phyloP scores from a whole-genome alignment of 92 coral and sea anemone species.

The Epizoanthus illoricatus region DNA sequence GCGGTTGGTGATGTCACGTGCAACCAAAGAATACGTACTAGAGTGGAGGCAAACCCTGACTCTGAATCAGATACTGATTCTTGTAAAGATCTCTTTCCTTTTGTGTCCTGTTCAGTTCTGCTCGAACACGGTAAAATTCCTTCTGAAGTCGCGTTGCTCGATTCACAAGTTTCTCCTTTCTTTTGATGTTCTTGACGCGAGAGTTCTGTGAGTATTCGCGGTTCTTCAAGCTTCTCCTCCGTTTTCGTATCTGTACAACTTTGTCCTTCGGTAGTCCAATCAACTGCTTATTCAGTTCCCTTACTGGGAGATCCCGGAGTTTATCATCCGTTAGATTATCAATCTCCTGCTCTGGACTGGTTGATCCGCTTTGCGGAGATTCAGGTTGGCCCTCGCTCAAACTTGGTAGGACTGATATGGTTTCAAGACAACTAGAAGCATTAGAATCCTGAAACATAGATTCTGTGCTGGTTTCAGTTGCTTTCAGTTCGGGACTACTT shows the following conservation, averaged over 20 bases:
- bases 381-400: neutral
- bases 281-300: constrained; percentile 53
- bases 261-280: constrained; percentile 49
- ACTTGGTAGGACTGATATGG: neutral
- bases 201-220: constrained; percentile 62
- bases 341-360: neutral
- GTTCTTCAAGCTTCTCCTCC: constrained; percentile 67
- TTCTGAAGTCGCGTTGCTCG: constrained; percentile 5
- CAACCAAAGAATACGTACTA: neutral
- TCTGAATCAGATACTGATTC: neutral
- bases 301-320: constrained; percentile 53
- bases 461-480: neutral
- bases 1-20: too few species aligned
- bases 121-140: constrained; percentile 8
- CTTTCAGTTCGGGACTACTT: neutral
- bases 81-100: constrained; percentile 23
- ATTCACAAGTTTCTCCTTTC: neutral
- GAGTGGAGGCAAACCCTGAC: neutral
- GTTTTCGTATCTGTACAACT: constrained; percentile 49
- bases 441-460: neutral
- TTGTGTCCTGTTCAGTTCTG: constrained; percentile 20
- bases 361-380: neutral
- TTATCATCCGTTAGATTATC: constrained; percentile 49
- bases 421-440: neutral
- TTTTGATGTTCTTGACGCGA: constrained; percentile 23